Base-by-base conservation (phyloP, 2,888 invertebrate genomes). In the Zele albiditarsus region DNA sequence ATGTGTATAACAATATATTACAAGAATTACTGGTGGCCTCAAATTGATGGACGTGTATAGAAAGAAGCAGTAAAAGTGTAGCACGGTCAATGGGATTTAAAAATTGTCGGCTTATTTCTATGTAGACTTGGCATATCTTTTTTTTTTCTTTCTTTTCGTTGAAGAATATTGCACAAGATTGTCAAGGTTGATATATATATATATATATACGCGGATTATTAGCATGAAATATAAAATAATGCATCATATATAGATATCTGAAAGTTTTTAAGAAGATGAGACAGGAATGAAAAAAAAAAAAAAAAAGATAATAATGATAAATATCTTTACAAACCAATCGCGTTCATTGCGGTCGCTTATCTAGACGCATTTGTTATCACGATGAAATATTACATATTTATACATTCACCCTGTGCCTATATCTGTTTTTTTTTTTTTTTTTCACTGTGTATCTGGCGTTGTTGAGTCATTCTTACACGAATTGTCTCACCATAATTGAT, bases 31-130 rank as follows among this genome's bases (percentile, higher is more conserved):
- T 76, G 57, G 31, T 62, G 27, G 63, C 71, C 69, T 71, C 58
- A 38, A 70, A 69, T 72, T 71, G 68, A 42, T 74, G 42, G 68
- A 73, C 70, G 73, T 80, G 58, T 73, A 77, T 73, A 77, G 72
- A 58, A 66, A 63, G 85, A 86, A 85, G 84, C 85, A 80, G 31
- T 71, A 83, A 71, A 85, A 86, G 82, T 84, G 84, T 77, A 62
- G 46, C 60, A 74, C 79, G 83, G 60, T 83, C 83, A 80, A 82
- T 82, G 78, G 67, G 77, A 77, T 79, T 82, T 84, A 81, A 75
- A 73, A 70, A 53, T 66, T 71, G 20, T 23, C 25, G 66, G 25
- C 46, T 42, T 38, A 27, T 53, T 20, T n/a, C n/a, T 16, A 12
- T 27, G 16, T 27, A 20, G n/a, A 63, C 33, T 16, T 20, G 20